Evolutionary conservation across 2,113 vertebrate species (phyloP).

Genomic region (Thunnus thynnus): DNA sequence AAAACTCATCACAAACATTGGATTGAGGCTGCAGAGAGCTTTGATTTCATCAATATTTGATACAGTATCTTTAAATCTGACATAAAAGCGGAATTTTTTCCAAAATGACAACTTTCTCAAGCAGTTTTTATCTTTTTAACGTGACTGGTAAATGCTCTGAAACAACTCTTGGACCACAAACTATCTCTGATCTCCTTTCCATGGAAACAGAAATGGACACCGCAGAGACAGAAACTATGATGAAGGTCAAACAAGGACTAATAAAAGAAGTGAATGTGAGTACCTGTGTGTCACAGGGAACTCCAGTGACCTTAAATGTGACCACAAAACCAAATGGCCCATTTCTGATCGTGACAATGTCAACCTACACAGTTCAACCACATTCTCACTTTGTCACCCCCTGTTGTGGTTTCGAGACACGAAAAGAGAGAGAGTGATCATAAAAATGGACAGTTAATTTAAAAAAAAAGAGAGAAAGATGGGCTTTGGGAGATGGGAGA

Average conservation of each 20-base stretch:
- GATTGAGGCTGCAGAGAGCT: background rate
- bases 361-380: background rate
- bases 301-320: background rate
- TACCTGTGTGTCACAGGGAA: background rate
- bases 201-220: background rate
- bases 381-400: background rate
- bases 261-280: background rate
- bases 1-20: too few species aligned
- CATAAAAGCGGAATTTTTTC: too few species aligned
- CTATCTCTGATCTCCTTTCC: background rate
- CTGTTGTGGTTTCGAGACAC: background rate
- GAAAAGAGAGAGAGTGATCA: background rate
- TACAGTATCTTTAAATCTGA: too few species aligned
- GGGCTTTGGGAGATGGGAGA: background rate
- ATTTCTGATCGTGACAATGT: too few species aligned
- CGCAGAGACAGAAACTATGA: background rate
- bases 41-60: background rate
- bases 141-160: background rate
- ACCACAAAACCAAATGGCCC: background rate
- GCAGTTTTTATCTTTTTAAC: too few species aligned
- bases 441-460: background rate
- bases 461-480: background rate
- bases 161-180: background rate
- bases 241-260: slow-evolving; percentile 10
- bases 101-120: too few species aligned